phyloP scores from a whole-genome alignment of 2,888 invertebrate species.

The Euspilapteryx auroguttella region DNA sequence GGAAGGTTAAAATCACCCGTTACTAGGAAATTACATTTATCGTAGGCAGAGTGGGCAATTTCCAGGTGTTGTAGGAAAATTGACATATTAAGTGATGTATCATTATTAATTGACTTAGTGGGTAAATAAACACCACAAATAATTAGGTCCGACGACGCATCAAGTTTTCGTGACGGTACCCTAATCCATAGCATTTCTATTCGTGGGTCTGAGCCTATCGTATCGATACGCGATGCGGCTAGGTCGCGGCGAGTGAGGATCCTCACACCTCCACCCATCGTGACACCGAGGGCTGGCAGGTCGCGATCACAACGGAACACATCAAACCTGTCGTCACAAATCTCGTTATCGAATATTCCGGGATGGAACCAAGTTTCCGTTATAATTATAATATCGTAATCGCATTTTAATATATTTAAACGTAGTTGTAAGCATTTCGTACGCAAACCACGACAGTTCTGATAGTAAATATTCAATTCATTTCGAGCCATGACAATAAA shows the following conservation, averaged over 20 bases:
- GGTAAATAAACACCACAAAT: too few species aligned
- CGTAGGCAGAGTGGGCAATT: too few species aligned
- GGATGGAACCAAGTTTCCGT: constrained; percentile 5
- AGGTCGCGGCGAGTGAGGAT: background rate
- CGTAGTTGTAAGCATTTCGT: background rate
- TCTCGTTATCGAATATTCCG: constrained; percentile 4
- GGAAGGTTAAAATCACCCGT: constrained; percentile 1
- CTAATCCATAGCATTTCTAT: too few species aligned
- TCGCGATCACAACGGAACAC: constrained; percentile 3
- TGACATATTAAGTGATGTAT: background rate
- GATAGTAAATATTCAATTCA: background rate
- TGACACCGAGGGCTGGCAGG: background rate
- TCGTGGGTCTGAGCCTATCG: background rate
- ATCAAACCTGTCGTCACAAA: constrained; percentile 3
- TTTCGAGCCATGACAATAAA: too few species aligned
- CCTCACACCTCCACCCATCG: background rate
- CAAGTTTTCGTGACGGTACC: too few species aligned
- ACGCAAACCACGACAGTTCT: background rate
- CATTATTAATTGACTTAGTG: background rate
- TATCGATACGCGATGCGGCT: background rate
- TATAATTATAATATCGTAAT: constrained; percentile 4
- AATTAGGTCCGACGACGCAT: too few species aligned
- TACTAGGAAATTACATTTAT: background rate
- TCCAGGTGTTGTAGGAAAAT: too few species aligned
- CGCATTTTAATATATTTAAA: background rate